These are phyloP conservation scores for Stigmatopora nigra DNA, from an alignment of 2,113 vertebrate species.

Conservation along the genomic window DNA sequence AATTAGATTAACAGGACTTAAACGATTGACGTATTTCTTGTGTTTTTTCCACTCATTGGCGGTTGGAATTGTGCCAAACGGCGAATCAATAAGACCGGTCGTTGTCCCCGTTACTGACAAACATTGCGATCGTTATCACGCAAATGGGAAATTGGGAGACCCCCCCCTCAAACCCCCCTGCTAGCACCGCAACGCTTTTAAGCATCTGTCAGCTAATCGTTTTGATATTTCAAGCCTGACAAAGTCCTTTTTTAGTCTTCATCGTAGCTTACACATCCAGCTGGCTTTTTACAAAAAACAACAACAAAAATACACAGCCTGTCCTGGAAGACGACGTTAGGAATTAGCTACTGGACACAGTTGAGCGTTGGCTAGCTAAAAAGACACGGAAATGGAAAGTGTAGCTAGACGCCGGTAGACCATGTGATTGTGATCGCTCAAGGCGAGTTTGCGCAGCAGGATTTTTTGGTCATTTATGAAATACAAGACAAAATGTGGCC, in stretches of 20 bases:
- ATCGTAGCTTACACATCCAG: background rate
- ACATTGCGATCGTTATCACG: background rate
- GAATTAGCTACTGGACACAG: background rate
- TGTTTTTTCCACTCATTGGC: background rate
- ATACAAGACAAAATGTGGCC: too few relatives aligned
- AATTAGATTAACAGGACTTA: background rate
- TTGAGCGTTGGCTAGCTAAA: background rate
- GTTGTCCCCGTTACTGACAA: background rate
- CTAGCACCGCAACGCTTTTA: background rate
- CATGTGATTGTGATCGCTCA: background rate
- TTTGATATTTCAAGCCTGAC: slow-evolving; percentile 5
- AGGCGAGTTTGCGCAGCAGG: background rate
- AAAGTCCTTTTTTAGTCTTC: background rate
- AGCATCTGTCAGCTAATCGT: slow-evolving; percentile 10
- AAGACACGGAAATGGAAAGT: background rate
- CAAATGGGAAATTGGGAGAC: background rate
- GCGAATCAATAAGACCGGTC: background rate
- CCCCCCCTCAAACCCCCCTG: background rate
- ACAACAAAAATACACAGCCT: background rate
- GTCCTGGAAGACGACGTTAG: background rate
- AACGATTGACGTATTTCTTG: background rate
- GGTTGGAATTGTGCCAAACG: background rate
- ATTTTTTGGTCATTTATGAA: background rate
- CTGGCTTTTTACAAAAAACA: background rate
- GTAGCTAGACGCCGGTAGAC: background rate